Evolutionary conservation across 2,797 vertebrate species (phyloP).

Genomic region (Neosalanx taihuensis): DNA sequence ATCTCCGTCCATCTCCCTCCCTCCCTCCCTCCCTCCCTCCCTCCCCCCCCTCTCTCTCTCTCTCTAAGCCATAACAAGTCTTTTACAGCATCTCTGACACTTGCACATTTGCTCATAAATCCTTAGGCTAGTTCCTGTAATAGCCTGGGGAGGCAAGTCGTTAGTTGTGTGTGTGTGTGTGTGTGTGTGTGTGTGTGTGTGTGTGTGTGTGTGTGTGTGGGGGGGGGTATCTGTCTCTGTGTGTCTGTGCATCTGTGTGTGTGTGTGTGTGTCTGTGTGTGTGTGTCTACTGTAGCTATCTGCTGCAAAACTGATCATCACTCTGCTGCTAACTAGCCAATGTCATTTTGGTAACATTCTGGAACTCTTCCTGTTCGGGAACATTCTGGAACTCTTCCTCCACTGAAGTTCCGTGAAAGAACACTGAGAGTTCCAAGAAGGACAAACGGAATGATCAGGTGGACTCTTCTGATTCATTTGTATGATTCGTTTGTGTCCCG

Average conservation of each 20-base stretch:
- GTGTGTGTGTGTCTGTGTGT: no score
- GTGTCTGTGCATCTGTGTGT: no score
- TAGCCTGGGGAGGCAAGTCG: conserved; percentile 37
- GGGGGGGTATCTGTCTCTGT: no score
- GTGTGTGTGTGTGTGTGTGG: no score
- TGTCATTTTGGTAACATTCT: no score
- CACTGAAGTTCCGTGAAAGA: conserved; percentile 26
- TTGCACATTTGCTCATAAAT: conserved; percentile 39
- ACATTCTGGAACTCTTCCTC: conserved; percentile 17
- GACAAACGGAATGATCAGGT: no score
- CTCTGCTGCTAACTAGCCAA: conserved; percentile 44
- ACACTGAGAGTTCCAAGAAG: not conserved
- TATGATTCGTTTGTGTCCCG: no score
- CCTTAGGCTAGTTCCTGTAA: conserved; percentile 30
- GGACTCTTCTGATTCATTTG: no score
- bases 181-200: no score
- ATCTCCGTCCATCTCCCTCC: not conserved
- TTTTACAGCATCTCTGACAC: conserved; percentile 30
- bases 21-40: not conserved
- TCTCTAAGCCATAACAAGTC: conserved; percentile 32
- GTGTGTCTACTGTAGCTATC: no score
- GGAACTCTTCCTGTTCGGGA: no score
- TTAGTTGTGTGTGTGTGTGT: conserved; percentile 12
- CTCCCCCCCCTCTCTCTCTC: conserved; percentile 3
- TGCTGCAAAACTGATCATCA: conserved; percentile 24